Percentiles rank a stretch among this genome's conserved stretches.
These are phyloP conservation scores for Hermetia illucens DNA, from an alignment of 1,140 invertebrate genomes.

Conservation along the genomic window DNA sequence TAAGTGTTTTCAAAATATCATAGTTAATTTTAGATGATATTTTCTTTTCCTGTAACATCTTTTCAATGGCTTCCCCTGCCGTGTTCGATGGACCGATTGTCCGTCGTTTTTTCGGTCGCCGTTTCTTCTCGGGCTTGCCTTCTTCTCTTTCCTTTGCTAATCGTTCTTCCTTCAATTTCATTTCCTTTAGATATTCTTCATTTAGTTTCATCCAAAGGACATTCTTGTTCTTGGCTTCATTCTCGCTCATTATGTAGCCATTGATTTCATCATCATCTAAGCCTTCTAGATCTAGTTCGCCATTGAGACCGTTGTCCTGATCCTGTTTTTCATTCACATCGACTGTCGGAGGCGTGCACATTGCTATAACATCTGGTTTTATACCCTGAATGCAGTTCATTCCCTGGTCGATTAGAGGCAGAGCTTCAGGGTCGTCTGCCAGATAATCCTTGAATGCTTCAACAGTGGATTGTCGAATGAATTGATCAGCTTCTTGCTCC, in stretches of 20 bases:
- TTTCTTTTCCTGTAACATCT: constrained; percentile 88
- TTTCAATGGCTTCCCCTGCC: constrained; percentile 87
- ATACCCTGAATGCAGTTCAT: constrained; percentile 18
- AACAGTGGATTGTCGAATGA: constrained; percentile 42
- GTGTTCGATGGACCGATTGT: constrained; percentile 52
- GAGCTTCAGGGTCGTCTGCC: constrained; percentile 15
- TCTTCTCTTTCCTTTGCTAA: constrained; percentile 57
- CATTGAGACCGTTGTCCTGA: constrained; percentile 25
- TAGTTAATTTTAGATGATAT: constrained; percentile 97
- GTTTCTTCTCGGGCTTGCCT: constrained; percentile 64
- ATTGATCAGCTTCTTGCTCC: constrained; percentile 35
- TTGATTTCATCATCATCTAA: constrained; percentile 82
- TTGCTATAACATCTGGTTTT: constrained; percentile 25
- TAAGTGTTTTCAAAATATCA: constrained; percentile 72
- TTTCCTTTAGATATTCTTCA: constrained; percentile 64
- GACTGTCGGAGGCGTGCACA: constrained; percentile 19
- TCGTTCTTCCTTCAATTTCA: constrained; percentile 73
- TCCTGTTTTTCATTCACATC: constrained; percentile 19
- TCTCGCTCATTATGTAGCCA: constrained; percentile 68
- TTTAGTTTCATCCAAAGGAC: constrained; percentile 74
- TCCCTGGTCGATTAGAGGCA: too few relatives aligned
- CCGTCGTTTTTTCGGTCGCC: constrained; percentile 44
- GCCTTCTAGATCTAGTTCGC: constrained; percentile 63
- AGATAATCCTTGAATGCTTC: constrained; percentile 36
- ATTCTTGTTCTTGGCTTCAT: constrained; percentile 66